phyloP scores from a whole-genome alignment of 2,113 vertebrate species.

The Oryzias melastigma region DNA sequence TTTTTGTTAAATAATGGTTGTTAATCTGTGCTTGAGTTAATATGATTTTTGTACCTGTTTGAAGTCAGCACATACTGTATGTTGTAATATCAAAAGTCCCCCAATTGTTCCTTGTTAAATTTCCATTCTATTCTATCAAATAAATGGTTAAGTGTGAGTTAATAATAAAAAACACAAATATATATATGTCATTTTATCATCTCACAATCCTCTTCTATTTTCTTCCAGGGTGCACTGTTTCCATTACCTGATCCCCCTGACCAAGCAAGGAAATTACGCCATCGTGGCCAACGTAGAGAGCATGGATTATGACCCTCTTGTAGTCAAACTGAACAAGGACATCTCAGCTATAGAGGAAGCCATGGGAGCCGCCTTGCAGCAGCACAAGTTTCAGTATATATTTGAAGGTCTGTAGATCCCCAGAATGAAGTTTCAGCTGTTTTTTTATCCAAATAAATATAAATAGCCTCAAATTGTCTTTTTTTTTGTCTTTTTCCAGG shows the following conservation, averaged over 20 bases:
- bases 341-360: constrained; percentile 95
- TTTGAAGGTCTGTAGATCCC: constrained; percentile 86
- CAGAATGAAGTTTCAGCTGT: too few relatives aligned
- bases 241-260: constrained; percentile 94
- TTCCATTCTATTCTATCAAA: too few relatives aligned
- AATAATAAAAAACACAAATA: too few relatives aligned
- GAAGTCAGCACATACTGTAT: too few relatives aligned
- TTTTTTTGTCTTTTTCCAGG: constrained; percentile 71
- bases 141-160: too few relatives aligned
- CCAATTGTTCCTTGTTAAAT: too few relatives aligned
- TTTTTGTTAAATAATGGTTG: too few relatives aligned
- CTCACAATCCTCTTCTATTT: not conserved
- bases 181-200: constrained; percentile 2
- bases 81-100: too few relatives aligned
- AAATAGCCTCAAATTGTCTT: not conserved
- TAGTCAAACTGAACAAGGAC: constrained; percentile 97
- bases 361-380: constrained; percentile 93
- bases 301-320: constrained; percentile 97
- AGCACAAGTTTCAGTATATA: constrained; percentile 99
- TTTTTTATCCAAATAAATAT: too few relatives aligned
- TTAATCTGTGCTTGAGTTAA: too few relatives aligned
- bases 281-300: constrained; percentile 98
- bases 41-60: too few relatives aligned
- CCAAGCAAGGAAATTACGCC: constrained; percentile 96
- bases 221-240: constrained; percentile 91